These are phyloP conservation scores for Virgularia gustaviana DNA, from an alignment of 92 coral and sea anemone species.

Conservation along the genomic window DNA sequence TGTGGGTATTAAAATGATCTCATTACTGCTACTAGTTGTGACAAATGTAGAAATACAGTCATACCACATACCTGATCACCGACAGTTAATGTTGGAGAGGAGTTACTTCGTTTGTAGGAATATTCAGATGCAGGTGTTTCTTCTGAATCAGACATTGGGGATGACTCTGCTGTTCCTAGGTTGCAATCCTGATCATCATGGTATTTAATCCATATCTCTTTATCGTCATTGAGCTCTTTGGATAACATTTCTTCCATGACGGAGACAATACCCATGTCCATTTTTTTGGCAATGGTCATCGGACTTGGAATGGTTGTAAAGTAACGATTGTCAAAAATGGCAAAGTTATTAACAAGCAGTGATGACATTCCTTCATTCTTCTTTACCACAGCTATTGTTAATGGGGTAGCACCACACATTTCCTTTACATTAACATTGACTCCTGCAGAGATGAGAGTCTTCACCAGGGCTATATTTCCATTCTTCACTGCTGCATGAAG, in stretches of 20 bases:
- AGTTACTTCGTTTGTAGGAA: background rate
- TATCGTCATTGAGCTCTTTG: background rate
- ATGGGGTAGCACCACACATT: conserved; percentile 55
- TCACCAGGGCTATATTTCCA: conserved; percentile 35
- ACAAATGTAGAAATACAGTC: too few relatives aligned
- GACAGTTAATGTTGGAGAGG: conserved; percentile 18
- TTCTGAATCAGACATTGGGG: too few relatives aligned
- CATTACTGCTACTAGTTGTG: too few relatives aligned
- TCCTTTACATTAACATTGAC: conserved; percentile 47
- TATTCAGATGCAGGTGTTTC: background rate
- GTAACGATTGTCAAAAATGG: conserved; percentile 5
- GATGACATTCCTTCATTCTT: conserved; percentile 13
- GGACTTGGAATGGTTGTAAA: conserved; percentile 4
- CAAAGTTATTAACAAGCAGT: conserved; percentile 30
- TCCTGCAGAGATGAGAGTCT: conserved; percentile 32
- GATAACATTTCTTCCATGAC: background rate
- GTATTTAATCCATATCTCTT: conserved; percentile 18
- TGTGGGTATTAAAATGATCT: too few relatives aligned
- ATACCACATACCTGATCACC: too few relatives aligned
- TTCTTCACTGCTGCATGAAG: conserved; percentile 56
- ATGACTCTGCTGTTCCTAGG: too few relatives aligned
- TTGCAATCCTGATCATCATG: too few relatives aligned
- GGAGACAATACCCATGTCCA: background rate
- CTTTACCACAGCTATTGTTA: conserved; percentile 45
- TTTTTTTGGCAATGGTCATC: background rate